phyloP scores from a whole-genome alignment of 1,140 invertebrate genomes.

The Euwallacea fornicatus region DNA sequence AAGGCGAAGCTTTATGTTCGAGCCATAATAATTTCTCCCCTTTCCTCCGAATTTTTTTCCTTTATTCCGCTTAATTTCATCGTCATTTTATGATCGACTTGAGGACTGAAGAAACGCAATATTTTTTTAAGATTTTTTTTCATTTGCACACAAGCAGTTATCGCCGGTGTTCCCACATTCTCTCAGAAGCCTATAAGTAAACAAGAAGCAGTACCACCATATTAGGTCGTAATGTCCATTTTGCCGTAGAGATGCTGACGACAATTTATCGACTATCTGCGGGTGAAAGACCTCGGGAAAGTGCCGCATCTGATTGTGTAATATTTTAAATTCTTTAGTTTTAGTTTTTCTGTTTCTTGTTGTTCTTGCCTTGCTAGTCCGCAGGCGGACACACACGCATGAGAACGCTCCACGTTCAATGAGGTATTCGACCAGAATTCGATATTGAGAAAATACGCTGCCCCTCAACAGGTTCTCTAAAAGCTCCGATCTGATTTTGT shows the following conservation, averaged over 20 bases:
- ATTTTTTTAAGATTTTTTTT: not conserved
- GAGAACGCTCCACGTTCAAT: not conserved
- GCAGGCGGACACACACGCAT: not conserved
- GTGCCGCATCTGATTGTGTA: not conserved
- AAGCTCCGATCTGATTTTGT: too few species aligned
- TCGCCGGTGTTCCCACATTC: not conserved
- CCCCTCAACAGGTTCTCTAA: too few species aligned
- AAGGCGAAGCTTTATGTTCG: not conserved
- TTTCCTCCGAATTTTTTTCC: not conserved
- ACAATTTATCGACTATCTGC: conserved; percentile 8
- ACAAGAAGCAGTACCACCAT: conserved; percentile 12
- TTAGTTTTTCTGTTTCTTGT: not conserved
- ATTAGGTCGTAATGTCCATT: conserved; percentile 8
- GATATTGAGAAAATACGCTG: too few species aligned
- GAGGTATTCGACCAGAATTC: not conserved
- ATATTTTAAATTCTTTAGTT: not conserved
- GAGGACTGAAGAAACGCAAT: not conserved
- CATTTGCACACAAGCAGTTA: not conserved
- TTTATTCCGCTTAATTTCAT: not conserved
- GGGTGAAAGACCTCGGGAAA: conserved; percentile 11
- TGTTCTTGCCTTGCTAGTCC: not conserved
- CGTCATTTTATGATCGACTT: not conserved
- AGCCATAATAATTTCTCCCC: not conserved
- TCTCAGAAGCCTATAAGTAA: not conserved
- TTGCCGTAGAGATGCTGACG: not conserved